Base-by-base conservation (phyloP, 2,113 vertebrate genomes). In the Naja naja region DNA sequence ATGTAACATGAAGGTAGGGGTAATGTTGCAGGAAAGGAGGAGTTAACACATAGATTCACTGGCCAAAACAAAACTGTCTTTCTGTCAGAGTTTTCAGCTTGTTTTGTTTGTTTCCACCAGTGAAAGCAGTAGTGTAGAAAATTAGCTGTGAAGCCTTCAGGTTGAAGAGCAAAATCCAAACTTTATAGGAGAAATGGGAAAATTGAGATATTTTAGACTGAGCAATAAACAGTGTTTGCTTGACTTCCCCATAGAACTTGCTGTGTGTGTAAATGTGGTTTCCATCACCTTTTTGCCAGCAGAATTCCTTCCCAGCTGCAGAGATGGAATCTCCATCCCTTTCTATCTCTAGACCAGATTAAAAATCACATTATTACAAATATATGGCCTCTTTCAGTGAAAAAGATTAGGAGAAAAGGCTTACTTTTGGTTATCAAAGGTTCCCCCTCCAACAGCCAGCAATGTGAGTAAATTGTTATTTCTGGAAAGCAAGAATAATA, bases 401-500 rank as follows among this genome's bases (percentile, higher is more conserved):
- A 52, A 9, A 74, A 1, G 60, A 47, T n/a, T 92, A 52, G 23
- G 87, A 89, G 49, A 81, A 92, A 27, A 14, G 47, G 90, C 96
- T 96, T 95, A 97, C 97, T 97, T 97, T 39, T 93, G 47, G 39
- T 96, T 97, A 2, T 97, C 95, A 52, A 98, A 97, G 85, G 94
- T 96, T 96, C 96, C 97, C 87, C 97, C 97, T 88, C 97, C 97
- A 52, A 98, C 95, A 81, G 96, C 97, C 91, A 98, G 85, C 60
- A 98, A 95, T 6, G 96, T 97, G 94, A 97, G 96, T 95, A 97
- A 95, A 49, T 98, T 96, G 90, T 92, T 95, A 95, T 98, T 98
- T 58, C 97, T 98, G 93, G 90, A 88, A 89, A 87, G 74, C n/a
- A 56, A 69, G 34, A 85, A 60, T 52, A 81, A 47, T 27, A 47